Conservation (phyloP, 2,888 invertebrate genomes). For the Trichopoda pennipes region DNA sequence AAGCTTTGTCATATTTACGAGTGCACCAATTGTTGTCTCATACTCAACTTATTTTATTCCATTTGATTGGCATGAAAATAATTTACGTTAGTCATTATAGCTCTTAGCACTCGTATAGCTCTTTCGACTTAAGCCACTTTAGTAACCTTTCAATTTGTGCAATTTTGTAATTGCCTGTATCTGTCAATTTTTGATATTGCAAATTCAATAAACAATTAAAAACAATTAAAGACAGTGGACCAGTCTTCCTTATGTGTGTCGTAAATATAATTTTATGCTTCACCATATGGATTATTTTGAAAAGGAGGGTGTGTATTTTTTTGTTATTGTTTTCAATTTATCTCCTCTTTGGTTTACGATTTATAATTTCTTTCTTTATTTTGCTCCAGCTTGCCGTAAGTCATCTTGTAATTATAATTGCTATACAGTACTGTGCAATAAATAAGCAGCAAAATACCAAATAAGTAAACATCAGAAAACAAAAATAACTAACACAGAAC, state of each 20-base stretch:
- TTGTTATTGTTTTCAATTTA: neutral
- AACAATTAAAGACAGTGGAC: neutral
- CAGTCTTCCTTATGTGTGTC: neutral
- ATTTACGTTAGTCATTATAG: no score
- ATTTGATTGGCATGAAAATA: no score
- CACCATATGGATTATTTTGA: neutral
- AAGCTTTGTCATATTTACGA: no score
- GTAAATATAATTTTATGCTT: neutral
- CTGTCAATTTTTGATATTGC: neutral
- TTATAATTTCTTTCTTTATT: neutral
- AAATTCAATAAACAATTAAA: slow-evolving; percentile 1
- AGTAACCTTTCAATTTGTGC: neutral
- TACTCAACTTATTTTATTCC: no score
- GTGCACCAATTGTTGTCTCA: no score
- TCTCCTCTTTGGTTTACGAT: neutral
- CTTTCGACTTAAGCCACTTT: no score
- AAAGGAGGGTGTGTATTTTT: slow-evolving; percentile 7
- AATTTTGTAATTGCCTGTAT: neutral
- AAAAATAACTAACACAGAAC: no score
- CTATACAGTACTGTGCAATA: neutral
- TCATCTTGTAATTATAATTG: slow-evolving; percentile 14
- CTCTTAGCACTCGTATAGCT: no score
- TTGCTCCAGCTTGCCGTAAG: slow-evolving; percentile 21
- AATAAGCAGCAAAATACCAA: no score
- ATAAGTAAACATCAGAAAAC: no score